Evolutionary conservation across 2,888 invertebrate species (phyloP), one percentile per base, ranked within the genome.

Genomic region (Hipparchia sbordonii): DNA sequence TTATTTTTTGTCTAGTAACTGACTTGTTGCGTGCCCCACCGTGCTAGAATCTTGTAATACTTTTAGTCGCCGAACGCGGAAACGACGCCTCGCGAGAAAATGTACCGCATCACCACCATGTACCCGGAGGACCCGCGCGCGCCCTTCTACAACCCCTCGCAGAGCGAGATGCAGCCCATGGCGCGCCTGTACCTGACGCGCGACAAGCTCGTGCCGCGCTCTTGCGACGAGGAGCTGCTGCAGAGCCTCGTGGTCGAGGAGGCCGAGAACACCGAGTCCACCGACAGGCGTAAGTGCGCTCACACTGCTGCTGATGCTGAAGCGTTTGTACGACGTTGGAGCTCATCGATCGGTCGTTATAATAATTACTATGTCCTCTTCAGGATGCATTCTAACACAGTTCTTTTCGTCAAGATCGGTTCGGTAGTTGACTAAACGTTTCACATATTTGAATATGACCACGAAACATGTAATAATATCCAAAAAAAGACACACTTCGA

Each of bases 81-180:
- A 82, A 96, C 97, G 0, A 91, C 93, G 8, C 97, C 97, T 0
- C 96, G 96, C 73, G 97, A 98, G 87, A 95, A 95, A 78, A 99
- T 99, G 94, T 96, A 96, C 82, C 95, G 96, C 74, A 99, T 99
- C 81, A 99, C 99, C 0, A 96, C 97, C 2, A 97, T 96, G 89
- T 97, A 97, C 88, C 99, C 99, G 0, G 97, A 98, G 88, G 98
- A 99, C 92, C 97, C 97, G 0, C 95, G 97, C 74, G 97, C 98
- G 0, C 99, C 99, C 0, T 99, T 99, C 90, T 99, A 97, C 90
- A 96, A 97, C 85, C 95, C 96, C 0, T 89, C 94, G 3, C 93
- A 94, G 3, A 82, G 87, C 39, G 95, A 95, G 70, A 97, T 99
- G 94, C 95, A 95, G 56, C 98, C 99, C 0, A 89, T 99, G 87